A percentile compares a stretch with the other conserved stretches of the same genome.
phyloP scores from a whole-genome alignment of 2,888 invertebrate species.

The Synanthedon myopaeformis region DNA sequence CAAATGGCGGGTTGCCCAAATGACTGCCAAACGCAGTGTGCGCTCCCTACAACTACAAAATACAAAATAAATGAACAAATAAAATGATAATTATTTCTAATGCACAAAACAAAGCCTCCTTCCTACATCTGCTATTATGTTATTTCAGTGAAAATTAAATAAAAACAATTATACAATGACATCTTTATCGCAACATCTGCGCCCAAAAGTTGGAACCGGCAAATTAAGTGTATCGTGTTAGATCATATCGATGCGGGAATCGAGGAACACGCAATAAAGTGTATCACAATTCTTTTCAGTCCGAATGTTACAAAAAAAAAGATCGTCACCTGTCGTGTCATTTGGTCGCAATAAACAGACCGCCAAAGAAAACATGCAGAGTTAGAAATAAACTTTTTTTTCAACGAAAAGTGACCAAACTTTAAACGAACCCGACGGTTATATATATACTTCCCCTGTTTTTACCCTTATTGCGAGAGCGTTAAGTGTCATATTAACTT shows the following conservation, averaged over 20 bases:
- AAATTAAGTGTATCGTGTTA: constrained; percentile 47
- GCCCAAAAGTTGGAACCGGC: constrained; percentile 33
- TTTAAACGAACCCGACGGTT: constrained; percentile 9
- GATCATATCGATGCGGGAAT: constrained; percentile 34
- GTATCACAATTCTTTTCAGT: constrained; percentile 56
- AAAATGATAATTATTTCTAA: too few species aligned
- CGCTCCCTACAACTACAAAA: too few species aligned
- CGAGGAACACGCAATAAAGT: constrained; percentile 58
- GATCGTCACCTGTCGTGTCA: constrained; percentile 69
- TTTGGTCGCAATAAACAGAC: constrained; percentile 64
- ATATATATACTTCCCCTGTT: background rate
- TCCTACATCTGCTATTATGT: too few species aligned
- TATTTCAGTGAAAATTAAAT: background rate
- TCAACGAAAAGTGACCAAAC: constrained; percentile 55
- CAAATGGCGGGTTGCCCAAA: too few species aligned
- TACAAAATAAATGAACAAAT: too few species aligned
- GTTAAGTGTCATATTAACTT: constrained; percentile 13
- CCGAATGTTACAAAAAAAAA: constrained; percentile 33
- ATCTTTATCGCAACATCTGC: constrained; percentile 52
- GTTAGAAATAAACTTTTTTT: constrained; percentile 44
- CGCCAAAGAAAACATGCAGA: constrained; percentile 60
- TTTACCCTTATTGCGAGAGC: background rate
- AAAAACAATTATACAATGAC: constrained; percentile 18
- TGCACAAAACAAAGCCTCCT: too few species aligned
- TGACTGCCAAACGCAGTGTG: too few species aligned